These are phyloP conservation scores for Tringa solitaria DNA, from an alignment of 2,113 vertebrate genomes.

Conservation along the genomic window DNA sequence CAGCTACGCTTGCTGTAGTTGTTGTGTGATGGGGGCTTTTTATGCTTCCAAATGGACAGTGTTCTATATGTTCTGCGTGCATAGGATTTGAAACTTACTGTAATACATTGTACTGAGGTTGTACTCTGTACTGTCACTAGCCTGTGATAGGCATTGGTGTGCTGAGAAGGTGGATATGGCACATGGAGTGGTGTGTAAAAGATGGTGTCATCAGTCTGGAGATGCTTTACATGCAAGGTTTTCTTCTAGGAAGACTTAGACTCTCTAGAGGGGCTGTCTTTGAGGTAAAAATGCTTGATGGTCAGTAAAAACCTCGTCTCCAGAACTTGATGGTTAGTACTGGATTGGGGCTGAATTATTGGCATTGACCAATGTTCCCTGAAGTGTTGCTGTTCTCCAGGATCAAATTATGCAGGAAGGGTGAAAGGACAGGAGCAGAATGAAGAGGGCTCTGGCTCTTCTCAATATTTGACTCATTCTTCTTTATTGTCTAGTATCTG, in stretches of 20 bases:
- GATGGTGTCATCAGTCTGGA: neutral
- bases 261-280: neutral
- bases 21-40: neutral
- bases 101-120: neutral
- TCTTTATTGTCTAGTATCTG: neutral
- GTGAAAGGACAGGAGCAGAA: neutral
- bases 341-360: neutral
- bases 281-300: neutral
- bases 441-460: neutral
- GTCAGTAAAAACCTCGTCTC: neutral
- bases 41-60: neutral
- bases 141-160: neutral
- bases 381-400: neutral
- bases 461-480: neutral
- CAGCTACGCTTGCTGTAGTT: neutral
- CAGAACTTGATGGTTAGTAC: neutral
- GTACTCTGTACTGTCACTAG: rapidly evolving
- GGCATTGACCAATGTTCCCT: neutral
- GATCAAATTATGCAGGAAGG: neutral
- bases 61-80: rapidly evolving
- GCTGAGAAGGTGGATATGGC: rapidly evolving
- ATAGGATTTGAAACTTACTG: neutral
- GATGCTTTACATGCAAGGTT: neutral
- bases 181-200: neutral
- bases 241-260: neutral